Evolutionary conservation across 2,888 invertebrate genomes (phyloP), one percentile per base, ranked within the genome.

Genomic region (Dryocosmus kuriphilus): DNA sequence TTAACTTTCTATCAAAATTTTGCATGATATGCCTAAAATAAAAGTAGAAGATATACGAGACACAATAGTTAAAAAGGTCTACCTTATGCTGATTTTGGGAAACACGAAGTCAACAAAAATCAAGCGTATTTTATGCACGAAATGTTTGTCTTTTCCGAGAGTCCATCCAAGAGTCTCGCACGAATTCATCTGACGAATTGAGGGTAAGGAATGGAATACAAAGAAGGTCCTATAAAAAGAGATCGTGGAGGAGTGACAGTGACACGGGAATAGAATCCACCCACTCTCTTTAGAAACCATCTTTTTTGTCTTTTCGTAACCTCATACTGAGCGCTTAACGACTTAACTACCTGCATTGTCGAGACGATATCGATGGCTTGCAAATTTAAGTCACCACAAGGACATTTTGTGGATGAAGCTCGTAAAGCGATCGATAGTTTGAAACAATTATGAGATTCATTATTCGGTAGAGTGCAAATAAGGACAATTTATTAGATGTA

Each of bases 171-270:
- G 67, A 67, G 41, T 8, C 22, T 67, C 46, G 67, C 41, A 27
- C 41, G 67, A 67, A 46, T 41, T 41, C 46, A 67, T 67, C 46
- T 67, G 67, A 67, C 41, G 67, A 67, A 67, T 67, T 67, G 41
- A 19, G 41, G 41, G 19, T 46, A 67, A 46, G 67, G 41, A 27
- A 41, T 19, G 24, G 46, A 67, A 67, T 67, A 67, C 41, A 41
- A 41, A 67, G 41, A 41, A 67, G 67, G 27, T 1, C 19, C 67
- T 67, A 41, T 46, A 67, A 41, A 67, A 46, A 41, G 41, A 67
- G 46, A 27, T 41, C 11, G 8, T 24, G 41, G 27, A 16, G 22
- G 46, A 67, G 41, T 41, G 67, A 41, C 67, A 67, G 67, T 67
- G 24, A 38, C 41, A 41, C 2, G 67, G 27, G 24, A 67, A 67